phyloP scores from a whole-genome alignment of 2,888 invertebrate species.

The Perizoma flavofasciatum region DNA sequence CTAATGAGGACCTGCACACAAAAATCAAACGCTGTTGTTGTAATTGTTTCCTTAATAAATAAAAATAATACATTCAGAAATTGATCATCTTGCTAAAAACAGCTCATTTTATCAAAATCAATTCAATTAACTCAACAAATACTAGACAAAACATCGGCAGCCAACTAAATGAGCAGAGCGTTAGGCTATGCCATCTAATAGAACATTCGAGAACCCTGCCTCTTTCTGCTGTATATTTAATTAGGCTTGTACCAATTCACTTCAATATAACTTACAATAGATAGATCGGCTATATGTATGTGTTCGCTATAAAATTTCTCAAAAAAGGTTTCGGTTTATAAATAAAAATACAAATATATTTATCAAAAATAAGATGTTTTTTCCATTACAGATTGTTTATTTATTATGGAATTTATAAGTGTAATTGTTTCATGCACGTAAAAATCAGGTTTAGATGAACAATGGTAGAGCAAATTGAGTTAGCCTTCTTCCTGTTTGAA shows the following conservation, averaged over 20 bases:
- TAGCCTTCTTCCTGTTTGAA: too few relatives aligned
- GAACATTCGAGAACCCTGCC: slow-evolving; percentile 33
- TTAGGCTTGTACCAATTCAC: slow-evolving; percentile 48
- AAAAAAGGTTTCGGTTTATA: neutral
- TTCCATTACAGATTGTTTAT: neutral
- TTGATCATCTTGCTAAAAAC: too few relatives aligned
- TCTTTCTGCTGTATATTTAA: slow-evolving; percentile 44
- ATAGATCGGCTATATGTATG: neutral
- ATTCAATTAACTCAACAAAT: slow-evolving; percentile 11
- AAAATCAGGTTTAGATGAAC: too few relatives aligned
- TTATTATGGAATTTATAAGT: neutral
- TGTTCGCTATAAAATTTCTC: neutral
- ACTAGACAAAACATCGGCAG: slow-evolving; percentile 25
- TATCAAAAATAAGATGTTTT: neutral
- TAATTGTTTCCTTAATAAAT: too few relatives aligned
- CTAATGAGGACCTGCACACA: too few relatives aligned
- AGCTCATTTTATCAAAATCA: neutral
- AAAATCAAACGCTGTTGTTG: too few relatives aligned
- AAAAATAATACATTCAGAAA: too few relatives aligned
- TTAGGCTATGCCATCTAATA: slow-evolving; percentile 28
- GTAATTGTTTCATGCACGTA: too few relatives aligned
- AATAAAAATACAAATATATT: neutral
- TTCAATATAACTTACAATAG: slow-evolving; percentile 9
- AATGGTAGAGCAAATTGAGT: too few relatives aligned
- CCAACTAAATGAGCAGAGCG: slow-evolving; percentile 27